These are phyloP conservation scores for Himalopsyche japonica DNA, from an alignment of 2,888 invertebrate genomes.

Conservation along the genomic window DNA sequence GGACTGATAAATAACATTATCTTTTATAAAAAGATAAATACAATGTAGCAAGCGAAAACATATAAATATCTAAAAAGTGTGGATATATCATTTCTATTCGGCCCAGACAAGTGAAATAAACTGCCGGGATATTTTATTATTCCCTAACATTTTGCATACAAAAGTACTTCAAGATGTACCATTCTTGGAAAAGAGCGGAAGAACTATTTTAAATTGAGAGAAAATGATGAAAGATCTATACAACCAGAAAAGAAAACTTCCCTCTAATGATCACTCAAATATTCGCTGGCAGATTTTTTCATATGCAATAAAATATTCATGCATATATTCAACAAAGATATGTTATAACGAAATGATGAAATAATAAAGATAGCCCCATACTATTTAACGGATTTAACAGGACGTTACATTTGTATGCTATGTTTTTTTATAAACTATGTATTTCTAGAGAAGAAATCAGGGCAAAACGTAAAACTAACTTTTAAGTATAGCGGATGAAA, in stretches of 20 bases:
- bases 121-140: conserved; percentile 9
- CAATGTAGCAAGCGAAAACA: background rate
- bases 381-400: no score
- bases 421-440: no score
- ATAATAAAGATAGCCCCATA: no score
- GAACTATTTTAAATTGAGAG: background rate
- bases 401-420: no score
- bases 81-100: conserved; percentile 8
- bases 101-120: background rate
- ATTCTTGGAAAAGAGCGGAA: background rate
- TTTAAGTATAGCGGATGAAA: no score
- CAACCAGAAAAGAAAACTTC: background rate
- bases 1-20: no score
- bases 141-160: conserved; percentile 10
- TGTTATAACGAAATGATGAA: no score
- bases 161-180: background rate
- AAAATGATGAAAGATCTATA: background rate
- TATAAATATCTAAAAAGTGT: conserved; percentile 9
- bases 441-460: no score
- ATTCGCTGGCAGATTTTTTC: background rate
- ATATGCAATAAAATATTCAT: no score
- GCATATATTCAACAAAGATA: no score
- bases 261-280: background rate
- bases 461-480: no score
- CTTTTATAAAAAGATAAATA: no score